Percentiles rank a stretch among this genome's conserved stretches.
Evolutionary conservation across 2,113 vertebrate species (phyloP).

Genomic region (Anguilla rostrata): DNA sequence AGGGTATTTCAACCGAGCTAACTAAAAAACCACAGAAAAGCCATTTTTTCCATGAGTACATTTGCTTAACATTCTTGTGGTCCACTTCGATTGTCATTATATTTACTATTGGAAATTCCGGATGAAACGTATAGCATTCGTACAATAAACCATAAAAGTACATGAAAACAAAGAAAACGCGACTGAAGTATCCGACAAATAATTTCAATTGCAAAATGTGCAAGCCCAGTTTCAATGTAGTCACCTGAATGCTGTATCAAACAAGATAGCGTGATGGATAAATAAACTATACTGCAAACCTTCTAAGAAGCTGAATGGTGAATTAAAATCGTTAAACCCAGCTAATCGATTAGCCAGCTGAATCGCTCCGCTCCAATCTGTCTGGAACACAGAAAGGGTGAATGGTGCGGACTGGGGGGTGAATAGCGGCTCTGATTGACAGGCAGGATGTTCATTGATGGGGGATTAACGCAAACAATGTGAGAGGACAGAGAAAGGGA

Average conservation of each 20-base stretch:
- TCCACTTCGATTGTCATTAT: no score
- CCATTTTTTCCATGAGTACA: no score
- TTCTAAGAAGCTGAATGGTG: neutral
- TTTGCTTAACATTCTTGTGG: no score
- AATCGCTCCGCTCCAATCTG: neutral
- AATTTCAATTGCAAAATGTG: neutral
- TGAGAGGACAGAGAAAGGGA: conserved; percentile 39
- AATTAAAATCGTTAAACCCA: neutral
- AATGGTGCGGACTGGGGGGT: conserved; percentile 20
- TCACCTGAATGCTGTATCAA: neutral
- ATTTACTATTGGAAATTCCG: no score
- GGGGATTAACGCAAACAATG: conserved; percentile 61
- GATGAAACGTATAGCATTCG: no score
- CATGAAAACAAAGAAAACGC: no score
- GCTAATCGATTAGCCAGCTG: neutral
- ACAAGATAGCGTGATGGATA: neutral
- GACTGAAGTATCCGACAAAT: no score
- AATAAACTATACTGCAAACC: neutral
- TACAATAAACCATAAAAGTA: no score
- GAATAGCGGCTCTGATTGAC: conserved; percentile 39
- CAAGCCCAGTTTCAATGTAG: neutral
- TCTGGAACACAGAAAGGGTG: neutral
- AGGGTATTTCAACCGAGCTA: neutral
- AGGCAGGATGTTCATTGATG: conserved; percentile 51
- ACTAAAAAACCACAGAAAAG: neutral